Evolutionary conservation across 2,888 invertebrate species (phyloP), one percentile per base, ranked within the genome.

Genomic region (Alviniconcha strummeri): DNA sequence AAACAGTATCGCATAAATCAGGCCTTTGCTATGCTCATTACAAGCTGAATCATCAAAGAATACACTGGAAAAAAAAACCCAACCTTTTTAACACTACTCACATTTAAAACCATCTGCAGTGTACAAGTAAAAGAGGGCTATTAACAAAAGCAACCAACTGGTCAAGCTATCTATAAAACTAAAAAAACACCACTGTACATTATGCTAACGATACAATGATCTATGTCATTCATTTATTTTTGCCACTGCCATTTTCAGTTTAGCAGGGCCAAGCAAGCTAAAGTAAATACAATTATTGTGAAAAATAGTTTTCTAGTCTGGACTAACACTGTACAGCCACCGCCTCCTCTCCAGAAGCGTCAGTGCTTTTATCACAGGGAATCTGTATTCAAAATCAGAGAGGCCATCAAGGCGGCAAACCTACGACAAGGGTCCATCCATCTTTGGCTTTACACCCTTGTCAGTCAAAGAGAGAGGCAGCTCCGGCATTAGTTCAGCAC

Each of bases 141-240:
- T 56, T 13, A 76, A 76, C 76, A 6, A 19, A 79, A 79, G 78
- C 19, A 56, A 52, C 36, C 78, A 5, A 13, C 78, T 54, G n/a
- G n/a, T 77, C 77, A 77, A 60, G 19, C 36, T 6, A 13, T 79
- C 67, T 79, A 79, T 67, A 79, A 79, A 79, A 79, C 78, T 79
- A 17, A 60, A 79, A 79, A 36, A 36, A 36, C 36, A 36, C 36
- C 36, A 64, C 78, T 79, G 78, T 79, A 79, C 78, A 79, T 9
- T 55, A 76, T 54, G 76, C 76, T 54, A 76, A 8, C 8, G 54
- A 36, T 72, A 72, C 52, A 72, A 11, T 36, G 9, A 60, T 69
- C 69, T 69, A 15, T 1, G 17, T n/a, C 69, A 69, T 7, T 17
- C 64, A 64, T 15, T 64, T 4, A 64, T 64, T 64, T 15, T 15